Evolutionary conservation across 2,113 vertebrate species (phyloP), one percentile per base, ranked within the genome.

Genomic region (Caretta caretta): DNA sequence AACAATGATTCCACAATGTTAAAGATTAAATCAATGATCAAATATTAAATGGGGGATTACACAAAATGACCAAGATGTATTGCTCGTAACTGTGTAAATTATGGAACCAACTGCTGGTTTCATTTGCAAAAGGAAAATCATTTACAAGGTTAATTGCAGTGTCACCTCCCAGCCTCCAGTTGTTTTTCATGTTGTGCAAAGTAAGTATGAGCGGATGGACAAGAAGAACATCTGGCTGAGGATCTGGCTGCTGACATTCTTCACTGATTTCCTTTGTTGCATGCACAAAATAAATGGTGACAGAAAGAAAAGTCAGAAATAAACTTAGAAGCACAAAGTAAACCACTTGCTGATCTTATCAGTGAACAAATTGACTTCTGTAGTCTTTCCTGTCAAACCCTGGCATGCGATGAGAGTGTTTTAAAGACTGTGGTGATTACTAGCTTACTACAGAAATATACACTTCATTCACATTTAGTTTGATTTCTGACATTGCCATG

Each of bases 131-230:
- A 90, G 80, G 72, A 90, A 97, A 97, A 97, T 90, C 1, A 97
- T 98, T 98, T 97, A 95, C 94, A 98, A 98, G 98, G 98, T 98
- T 98, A 98, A 98, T 98, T 97, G 94, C 83, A 81, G 56, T 50
- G 93, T 97, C 96, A 97, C 84, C 94, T 97, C 91, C 87, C 42
- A 96, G 93, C 81, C 94, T 91, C 93, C 75, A 97, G 88, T 94
- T 97, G 93, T 98, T 97, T 97, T 96, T 97, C 92, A 93, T 94
- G 93, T 96, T 96, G 90, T 92, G 83, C 83, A 97, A 95, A 96
- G 89, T 94, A 96, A 49, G 9, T 81, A 75, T 85, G 97, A 98
- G 96, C 98, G 98, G 97, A 98, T 97, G 98, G 98, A 95, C 83
- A 90, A 90, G 86, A 96, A 85, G 88, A 97, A 97, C 98, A 98